Base-by-base conservation (phyloP, 2,113 vertebrate species). In the Cephalopholis sonnerati region DNA sequence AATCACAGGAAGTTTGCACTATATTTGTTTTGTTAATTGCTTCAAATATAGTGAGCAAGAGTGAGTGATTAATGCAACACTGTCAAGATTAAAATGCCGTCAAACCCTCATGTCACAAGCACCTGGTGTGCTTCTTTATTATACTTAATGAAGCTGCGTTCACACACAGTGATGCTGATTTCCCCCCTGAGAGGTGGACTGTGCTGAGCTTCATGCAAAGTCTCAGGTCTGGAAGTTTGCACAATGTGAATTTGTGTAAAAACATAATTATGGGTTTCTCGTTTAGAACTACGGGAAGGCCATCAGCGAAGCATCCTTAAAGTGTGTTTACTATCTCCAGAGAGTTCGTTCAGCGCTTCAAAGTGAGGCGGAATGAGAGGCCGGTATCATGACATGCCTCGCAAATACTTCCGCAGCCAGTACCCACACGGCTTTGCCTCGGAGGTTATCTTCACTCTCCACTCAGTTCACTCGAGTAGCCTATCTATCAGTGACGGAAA, bases 381-480 rank as follows among this genome's bases (percentile, higher is more conserved):
- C 51, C 58, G 7, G 62, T 77, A 83, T 87, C 70, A 75, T 87
- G 81, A 62, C 80, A 55, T 55, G 78, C 32, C 58, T 82, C 68
- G 76, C 69, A 72, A 89, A 74, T 44, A 29, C 69, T 86, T 72
- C 59, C 64, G 66, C 79, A 77, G 71, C 80, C 77, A 77, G 13
- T 86, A 82, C 68, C 68, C 87, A 71, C 54, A 74, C 83, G 77
- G 83, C 78, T 91, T 92, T 89, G 84, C 88, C 91, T 84, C 51
- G 1, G 81, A 81, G 87, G 87, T 90, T 88, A 86, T 91, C 85
- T 86, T 71, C 63, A 9, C 77, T 65, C 83, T 76, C 65, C 84
- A 72, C 79, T 90, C 83, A 57, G 68, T 90, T 92, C 77, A 85
- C 75, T 83, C 51, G n/a, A 86, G 89, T 79, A 73, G 82, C 75